Evolutionary conservation across 92 coral and sea anemone genomes (phyloP), one percentile per base, ranked within the genome.

Genomic region (Scolanthus callimorphus): DNA sequence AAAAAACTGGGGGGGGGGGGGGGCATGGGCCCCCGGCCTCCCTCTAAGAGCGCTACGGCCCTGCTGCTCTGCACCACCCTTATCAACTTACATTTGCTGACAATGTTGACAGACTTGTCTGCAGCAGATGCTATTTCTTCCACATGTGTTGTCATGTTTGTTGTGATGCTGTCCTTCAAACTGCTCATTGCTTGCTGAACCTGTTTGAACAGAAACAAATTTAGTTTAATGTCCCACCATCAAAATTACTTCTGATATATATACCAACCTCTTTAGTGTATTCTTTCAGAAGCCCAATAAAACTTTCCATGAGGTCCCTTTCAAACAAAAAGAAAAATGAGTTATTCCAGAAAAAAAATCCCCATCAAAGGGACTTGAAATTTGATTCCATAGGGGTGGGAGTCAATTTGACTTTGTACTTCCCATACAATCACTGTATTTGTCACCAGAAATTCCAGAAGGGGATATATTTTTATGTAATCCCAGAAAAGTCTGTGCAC

Each of bases 231-330:
- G n/a, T n/a, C n/a, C n/a, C n/a, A n/a, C n/a, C n/a, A n/a, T n/a
- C n/a, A n/a, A n/a, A n/a, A n/a, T n/a, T n/a, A n/a, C n/a, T n/a
- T n/a, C n/a, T n/a, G n/a, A n/a, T n/a, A n/a, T n/a, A n/a, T n/a
- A n/a, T n/a, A n/a, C 72, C 49, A 57, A 91, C 97, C 94, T 91
- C 97, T 49, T 88, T 88, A 17, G 84, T 89, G 59, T 91, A 91
- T 62, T 91, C 97, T 51, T 91, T 91, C 3, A 91, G 78, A 29
- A 91, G 85, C 28, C 83, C 82, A 27, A 91, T 88, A 30, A 91
- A 88, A 54, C 73, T 87, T 52, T 91, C 92, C 31, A 91, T 91
- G 56, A 87, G 73, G 57, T 91, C 96, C 57, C 97, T 91, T n/a
- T n/a, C n/a, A n/a, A n/a, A n/a, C n/a, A n/a, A n/a, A n/a, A n/a